Conservation (phyloP, 2,888 invertebrate species). For the Eurytoma californica region DNA sequence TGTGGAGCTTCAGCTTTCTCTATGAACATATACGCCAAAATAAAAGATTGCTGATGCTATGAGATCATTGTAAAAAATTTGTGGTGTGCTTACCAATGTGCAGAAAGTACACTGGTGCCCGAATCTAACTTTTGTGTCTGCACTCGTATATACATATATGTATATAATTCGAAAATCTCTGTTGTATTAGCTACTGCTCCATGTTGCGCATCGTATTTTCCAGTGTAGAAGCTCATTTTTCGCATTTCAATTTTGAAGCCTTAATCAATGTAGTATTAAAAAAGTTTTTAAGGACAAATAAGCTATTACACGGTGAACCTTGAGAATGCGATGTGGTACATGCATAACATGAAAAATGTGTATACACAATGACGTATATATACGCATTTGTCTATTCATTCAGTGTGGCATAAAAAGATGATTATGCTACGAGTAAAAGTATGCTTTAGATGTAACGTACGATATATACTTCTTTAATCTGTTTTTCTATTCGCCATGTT, state of each 20-base stretch:
- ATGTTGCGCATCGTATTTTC: conserved; percentile 31
- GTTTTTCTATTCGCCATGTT: conserved; percentile 51
- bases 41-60: conserved; percentile 63
- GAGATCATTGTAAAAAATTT: conserved; percentile 67
- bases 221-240: neutral
- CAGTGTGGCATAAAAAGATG: conserved; percentile 60
- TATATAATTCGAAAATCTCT: conserved; percentile 63
- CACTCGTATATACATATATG: conserved; percentile 62
- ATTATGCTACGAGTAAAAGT: conserved; percentile 63
- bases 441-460: conserved; percentile 72
- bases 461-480: conserved; percentile 58
- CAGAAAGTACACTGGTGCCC: conserved; percentile 69
- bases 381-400: conserved; percentile 52
- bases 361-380: conserved; percentile 41
- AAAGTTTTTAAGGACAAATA: neutral
- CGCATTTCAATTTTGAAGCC: neutral
- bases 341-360: conserved; percentile 35
- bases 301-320: conserved; percentile 12
- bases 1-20: conserved; percentile 60
- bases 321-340: conserved; percentile 24
- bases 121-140: conserved; percentile 67
- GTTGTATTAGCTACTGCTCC: conserved; percentile 71
- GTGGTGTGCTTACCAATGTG: conserved; percentile 70
- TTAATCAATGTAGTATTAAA: no score
- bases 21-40: conserved; percentile 52